Evolutionary conservation across 1,140 invertebrate species (phyloP).

Genomic region (Sipha flava): DNA sequence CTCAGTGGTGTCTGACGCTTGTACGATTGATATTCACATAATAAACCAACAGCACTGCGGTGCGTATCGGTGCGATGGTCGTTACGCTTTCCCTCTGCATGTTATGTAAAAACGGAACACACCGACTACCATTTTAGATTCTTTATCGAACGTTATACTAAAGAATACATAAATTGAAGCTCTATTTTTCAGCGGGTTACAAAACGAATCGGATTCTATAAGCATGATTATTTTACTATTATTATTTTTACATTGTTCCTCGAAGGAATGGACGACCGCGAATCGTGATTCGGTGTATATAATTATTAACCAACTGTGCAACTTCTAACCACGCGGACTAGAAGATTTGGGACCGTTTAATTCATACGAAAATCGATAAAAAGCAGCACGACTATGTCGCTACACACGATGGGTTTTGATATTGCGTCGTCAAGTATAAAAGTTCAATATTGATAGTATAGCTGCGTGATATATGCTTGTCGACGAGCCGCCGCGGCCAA

Average conservation of each 20-base stretch:
- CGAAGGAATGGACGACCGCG: too few species aligned
- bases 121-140: not conserved
- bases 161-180: not conserved
- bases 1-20: not conserved
- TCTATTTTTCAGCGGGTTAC: not conserved
- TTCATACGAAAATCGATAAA: too few species aligned
- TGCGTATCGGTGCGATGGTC: constrained; percentile 9
- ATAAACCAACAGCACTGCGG: not conserved
- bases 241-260: not conserved
- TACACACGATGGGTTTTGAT: too few species aligned
- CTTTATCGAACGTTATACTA: not conserved
- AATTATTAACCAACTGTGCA: too few species aligned
- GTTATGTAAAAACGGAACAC: constrained; percentile 4
- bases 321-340: too few species aligned
- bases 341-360: too few species aligned
- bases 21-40: not conserved
- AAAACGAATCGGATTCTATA: not conserved
- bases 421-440: too few species aligned
- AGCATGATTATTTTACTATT: not conserved
- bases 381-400: too few species aligned
- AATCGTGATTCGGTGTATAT: too few species aligned
- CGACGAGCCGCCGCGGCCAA: not conserved
- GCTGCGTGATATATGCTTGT: not conserved
- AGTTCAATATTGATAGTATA: not conserved
- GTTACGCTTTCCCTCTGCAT: constrained; percentile 20